Conservation (phyloP, 2,113 vertebrate genomes). For the Oriolus oriolus region DNA sequence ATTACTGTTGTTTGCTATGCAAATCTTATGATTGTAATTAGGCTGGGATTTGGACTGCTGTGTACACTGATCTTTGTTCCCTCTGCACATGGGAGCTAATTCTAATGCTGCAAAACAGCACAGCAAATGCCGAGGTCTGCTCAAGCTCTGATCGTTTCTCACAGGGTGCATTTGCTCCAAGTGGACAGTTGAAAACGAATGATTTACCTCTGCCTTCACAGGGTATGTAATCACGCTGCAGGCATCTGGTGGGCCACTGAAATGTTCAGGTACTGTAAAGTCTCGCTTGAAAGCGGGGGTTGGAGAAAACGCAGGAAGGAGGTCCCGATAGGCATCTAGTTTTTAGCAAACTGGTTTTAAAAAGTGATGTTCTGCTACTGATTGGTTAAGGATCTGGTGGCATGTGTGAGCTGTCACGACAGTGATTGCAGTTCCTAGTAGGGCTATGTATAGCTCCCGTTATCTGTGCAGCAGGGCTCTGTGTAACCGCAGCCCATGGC, state of each 20-base stretch:
- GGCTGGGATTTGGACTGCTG: conserved; percentile 32
- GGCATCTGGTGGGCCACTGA: not conserved
- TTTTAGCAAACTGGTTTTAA: not conserved
- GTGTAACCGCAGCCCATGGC: conserved; percentile 23
- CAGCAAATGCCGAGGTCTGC: not conserved
- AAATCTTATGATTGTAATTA: conserved; percentile 65
- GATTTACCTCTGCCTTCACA: not conserved
- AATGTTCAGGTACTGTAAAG: not conserved
- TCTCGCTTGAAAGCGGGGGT: not conserved
- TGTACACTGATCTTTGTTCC: conserved; percentile 60
- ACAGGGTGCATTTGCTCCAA: not conserved
- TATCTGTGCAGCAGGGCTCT: conserved; percentile 37
- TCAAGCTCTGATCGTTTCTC: not conserved
- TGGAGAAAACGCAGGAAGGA: not conserved
- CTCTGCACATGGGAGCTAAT: not conserved
- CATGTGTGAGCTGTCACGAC: not conserved
- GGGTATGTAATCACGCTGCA: accelerated
- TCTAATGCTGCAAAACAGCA: conserved; percentile 7
- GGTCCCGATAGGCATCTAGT: not conserved
- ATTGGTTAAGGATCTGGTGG: not conserved
- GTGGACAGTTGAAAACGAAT: not conserved
- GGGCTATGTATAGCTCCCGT: conserved; percentile 55
- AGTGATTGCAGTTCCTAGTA: conserved; percentile 24
- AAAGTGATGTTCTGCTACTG: not conserved
- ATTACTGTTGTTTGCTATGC: conserved; percentile 50